phyloP scores from a whole-genome alignment of 37 sponge, comb jelly and placozoan species.

The Amphimedon queenslandica region DNA sequence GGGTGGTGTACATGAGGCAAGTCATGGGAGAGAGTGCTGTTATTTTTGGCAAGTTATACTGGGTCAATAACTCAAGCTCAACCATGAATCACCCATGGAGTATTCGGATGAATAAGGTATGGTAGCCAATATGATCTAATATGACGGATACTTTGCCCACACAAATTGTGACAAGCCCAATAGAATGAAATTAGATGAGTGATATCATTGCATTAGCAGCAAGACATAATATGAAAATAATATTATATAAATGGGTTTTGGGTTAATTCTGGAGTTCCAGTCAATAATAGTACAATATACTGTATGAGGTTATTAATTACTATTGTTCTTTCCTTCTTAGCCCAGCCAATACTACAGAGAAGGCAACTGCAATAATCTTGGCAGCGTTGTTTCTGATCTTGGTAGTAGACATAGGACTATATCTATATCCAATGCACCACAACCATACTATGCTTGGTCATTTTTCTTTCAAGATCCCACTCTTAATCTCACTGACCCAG shows the following conservation, averaged over 20 bases:
- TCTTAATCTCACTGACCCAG: conserved; percentile 19
- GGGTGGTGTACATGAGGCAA: conserved; percentile 53
- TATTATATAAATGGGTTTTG: no score
- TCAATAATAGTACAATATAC: no score
- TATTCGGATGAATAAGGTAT: conserved; percentile 24
- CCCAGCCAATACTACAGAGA: not conserved
- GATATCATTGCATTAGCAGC: no score
- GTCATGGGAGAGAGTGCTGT: conserved; percentile 5
- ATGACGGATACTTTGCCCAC: no score
- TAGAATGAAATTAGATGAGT: no score
- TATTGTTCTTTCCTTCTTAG: no score
- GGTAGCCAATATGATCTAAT: no score
- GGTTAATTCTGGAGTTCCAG: no score
- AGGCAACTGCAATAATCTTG: not conserved
- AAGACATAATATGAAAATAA: no score
- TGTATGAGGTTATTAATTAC: no score
- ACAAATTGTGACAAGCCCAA: no score
- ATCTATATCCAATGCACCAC: not conserved
- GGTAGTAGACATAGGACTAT: not conserved
- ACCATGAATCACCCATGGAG: conserved; percentile 42
- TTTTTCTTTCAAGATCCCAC: conserved; percentile 39
- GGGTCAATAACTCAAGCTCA: conserved; percentile 6
- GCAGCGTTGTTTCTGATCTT: conserved; percentile 1
- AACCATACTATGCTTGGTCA: not conserved
- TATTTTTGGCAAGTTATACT: conserved; percentile 42